Percentiles rank a stretch among this genome's conserved stretches.
phyloP scores from a whole-genome alignment of 2,888 invertebrate species.

The Diplolepis rosae region DNA sequence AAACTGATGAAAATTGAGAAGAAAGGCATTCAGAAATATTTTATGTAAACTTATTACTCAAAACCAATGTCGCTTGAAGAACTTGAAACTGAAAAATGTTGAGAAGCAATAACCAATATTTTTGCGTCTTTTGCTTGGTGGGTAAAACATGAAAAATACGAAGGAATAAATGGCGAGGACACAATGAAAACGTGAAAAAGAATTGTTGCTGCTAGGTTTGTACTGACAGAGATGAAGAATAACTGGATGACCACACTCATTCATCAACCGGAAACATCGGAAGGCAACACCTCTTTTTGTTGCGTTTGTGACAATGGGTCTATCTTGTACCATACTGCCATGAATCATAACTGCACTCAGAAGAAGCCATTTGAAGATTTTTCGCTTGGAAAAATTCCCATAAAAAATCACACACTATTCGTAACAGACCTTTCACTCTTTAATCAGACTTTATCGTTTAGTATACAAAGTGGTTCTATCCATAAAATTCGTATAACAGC shows the following conservation, averaged over 20 bases:
- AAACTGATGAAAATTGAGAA: too few relatives aligned
- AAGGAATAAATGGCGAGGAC: constrained; percentile 18
- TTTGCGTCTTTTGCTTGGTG: background rate
- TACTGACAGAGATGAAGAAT: constrained; percentile 12
- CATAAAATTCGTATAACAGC: background rate
- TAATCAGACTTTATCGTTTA: background rate
- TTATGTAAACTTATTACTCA: too few relatives aligned
- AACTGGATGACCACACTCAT: constrained; percentile 15
- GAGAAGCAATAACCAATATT: background rate
- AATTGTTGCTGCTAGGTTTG: constrained; percentile 27
- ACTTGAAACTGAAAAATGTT: background rate
- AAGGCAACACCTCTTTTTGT: background rate
- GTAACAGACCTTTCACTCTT: background rate
- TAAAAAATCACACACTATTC: background rate
- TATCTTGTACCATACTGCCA: background rate
- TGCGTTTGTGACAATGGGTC: background rate
- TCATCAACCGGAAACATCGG: constrained; percentile 6
- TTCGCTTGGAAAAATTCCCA: background rate
- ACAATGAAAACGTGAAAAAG: constrained; percentile 31
- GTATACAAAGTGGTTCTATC: background rate
- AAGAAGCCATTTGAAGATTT: background rate
- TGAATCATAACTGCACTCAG: background rate
- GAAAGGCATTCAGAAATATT: too few relatives aligned
- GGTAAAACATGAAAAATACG: background rate
- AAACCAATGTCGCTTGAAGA: too few relatives aligned